Evolutionary conservation across 2,797 vertebrate species (phyloP).

Genomic region (Poeciliopsis infans): DNA sequence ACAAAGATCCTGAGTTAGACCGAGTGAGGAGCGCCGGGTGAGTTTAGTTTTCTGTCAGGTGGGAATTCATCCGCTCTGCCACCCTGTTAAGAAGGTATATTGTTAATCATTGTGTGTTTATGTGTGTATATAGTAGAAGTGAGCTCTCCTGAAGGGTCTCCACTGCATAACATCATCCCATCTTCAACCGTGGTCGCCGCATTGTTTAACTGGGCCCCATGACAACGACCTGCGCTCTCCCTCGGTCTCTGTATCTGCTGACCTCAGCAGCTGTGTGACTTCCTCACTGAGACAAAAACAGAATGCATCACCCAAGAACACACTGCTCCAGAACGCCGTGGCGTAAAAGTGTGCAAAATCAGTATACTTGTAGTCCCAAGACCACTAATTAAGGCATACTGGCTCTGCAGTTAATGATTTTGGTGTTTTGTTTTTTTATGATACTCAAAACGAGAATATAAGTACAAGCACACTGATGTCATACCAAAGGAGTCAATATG

Average conservation of each 20-base stretch:
- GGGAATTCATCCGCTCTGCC: conserved; percentile 52
- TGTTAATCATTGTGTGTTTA: conserved; percentile 30
- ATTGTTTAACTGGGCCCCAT: conserved; percentile 69
- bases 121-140: conserved; percentile 35
- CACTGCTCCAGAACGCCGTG: conserved; percentile 29
- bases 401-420: conserved; percentile 2
- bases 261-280: conserved; percentile 85
- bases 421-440: neutral
- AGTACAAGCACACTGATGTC: neutral
- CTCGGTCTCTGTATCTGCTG: conserved; percentile 71
- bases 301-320: conserved; percentile 54
- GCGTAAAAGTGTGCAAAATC: conserved; percentile 40
- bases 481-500: neutral
- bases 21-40: conserved; percentile 25
- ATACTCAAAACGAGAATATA: neutral
- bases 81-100: conserved; percentile 26
- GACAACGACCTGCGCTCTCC: conserved; percentile 72
- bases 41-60: conserved; percentile 60
- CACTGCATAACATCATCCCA: conserved; percentile 37
- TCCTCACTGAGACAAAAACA: conserved; percentile 77
- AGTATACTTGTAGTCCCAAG: conserved; percentile 28
- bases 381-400: neutral
- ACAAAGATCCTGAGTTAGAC: conserved; percentile 50
- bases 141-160: conserved; percentile 49
- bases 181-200: conserved; percentile 40